These are phyloP conservation scores for Fissipunctia ypsillon DNA, from an alignment of 2,888 invertebrate genomes.

Conservation along the genomic window DNA sequence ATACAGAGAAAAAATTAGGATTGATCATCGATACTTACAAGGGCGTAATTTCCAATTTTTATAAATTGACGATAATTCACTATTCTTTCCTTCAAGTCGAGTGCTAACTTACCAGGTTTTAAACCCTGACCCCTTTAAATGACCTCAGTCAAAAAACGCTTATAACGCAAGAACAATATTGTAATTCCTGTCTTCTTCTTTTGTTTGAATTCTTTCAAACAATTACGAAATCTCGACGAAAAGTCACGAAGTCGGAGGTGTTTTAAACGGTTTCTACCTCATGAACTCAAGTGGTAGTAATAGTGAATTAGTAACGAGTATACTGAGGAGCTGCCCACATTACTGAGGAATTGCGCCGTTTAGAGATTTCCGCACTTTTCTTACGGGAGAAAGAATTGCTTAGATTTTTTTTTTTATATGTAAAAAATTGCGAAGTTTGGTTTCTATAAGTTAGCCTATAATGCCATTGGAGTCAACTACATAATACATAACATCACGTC, in stretches of 20 bases:
- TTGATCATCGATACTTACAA: not conserved
- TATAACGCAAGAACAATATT: conserved; percentile 10
- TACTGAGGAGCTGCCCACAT: conserved; percentile 8
- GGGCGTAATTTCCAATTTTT: no score
- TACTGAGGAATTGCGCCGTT: conserved; percentile 28
- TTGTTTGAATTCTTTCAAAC: conserved; percentile 2
- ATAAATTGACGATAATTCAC: not conserved
- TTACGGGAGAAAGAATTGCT: not conserved
- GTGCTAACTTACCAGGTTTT: no score
- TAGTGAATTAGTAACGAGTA: conserved; percentile 35
- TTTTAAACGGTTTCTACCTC: conserved; percentile 36
- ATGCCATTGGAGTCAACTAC: not conserved
- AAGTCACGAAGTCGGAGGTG: conserved; percentile 18
- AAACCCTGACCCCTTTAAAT: not conserved
- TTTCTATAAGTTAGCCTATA: no score
- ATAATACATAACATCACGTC: not conserved
- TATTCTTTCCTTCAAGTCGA: not conserved
- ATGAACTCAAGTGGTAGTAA: conserved; percentile 38
- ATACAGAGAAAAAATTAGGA: not conserved
- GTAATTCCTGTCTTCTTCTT: no score
- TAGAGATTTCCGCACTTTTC: conserved; percentile 18
- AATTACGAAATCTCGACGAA: conserved; percentile 9
- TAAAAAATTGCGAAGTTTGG: not conserved
- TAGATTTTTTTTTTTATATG: not conserved
- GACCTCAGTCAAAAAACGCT: not conserved